A percentile compares a stretch with the other conserved stretches of the same genome.
phyloP scores from a whole-genome alignment of 1,140 invertebrate genomes.

The Zeugodacus cucurbitae region DNA sequence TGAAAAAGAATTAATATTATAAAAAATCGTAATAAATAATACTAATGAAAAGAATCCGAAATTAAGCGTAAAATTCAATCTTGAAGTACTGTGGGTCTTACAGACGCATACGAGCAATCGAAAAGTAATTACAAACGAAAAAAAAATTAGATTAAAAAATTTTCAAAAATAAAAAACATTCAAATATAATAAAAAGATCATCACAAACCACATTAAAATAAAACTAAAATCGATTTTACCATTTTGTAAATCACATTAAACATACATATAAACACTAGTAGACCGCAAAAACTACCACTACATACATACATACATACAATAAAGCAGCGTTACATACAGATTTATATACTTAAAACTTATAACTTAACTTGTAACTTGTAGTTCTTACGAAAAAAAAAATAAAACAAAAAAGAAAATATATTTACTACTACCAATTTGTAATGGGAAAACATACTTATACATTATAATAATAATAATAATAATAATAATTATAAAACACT shows the following conservation, averaged over 20 bases:
- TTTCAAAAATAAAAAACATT: not conserved
- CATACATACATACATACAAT: not conserved
- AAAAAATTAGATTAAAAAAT: not conserved
- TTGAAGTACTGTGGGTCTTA: not conserved
- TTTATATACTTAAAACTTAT: constrained; percentile 24
- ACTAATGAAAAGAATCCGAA: not conserved
- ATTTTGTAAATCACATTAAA: constrained; percentile 29
- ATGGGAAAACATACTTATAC: constrained; percentile 24
- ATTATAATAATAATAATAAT: not conserved
- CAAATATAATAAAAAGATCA: no score
- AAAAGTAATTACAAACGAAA: not conserved
- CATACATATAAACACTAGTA: not conserved
- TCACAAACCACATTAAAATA: not conserved
- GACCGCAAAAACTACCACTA: not conserved
- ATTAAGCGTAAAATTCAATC: not conserved
- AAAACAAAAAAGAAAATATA: not conserved
- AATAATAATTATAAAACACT: no score
- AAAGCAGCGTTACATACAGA: not conserved
- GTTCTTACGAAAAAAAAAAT: not conserved
- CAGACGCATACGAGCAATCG: not conserved
- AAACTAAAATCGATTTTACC: not conserved
- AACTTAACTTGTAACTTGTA: constrained; percentile 15
- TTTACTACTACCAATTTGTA: constrained; percentile 31
- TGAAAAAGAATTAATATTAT: not conserved
- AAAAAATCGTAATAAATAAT: not conserved